Base-by-base conservation (phyloP, 2,888 invertebrate species). In the Spisula subtruncata region DNA sequence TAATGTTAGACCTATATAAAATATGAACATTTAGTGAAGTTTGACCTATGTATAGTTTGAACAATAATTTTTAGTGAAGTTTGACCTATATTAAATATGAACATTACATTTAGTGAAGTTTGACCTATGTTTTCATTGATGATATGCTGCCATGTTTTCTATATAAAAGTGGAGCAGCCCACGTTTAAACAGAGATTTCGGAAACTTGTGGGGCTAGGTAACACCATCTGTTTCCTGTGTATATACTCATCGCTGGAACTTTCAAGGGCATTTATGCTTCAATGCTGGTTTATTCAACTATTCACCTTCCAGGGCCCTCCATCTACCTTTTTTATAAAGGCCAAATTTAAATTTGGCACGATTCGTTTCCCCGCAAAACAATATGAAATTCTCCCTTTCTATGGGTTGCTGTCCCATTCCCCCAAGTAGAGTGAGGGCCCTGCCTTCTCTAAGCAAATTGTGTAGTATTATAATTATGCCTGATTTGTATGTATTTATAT, bases 201-300 rank as follows among this genome's bases (percentile, higher is more conserved):
- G 98, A 99, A 99, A 97, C 98, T 99, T 98, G 99, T 99, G 97
- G 98, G 99, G 97, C 98, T 99, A 98, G 99, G 99, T 99, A 99
- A 71, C 10, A 54, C 54, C 10, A 10, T 54, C 12, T 79, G 29
- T 84, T 46, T 29, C 79, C 20, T 56, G 25, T 85, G 56, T 85
- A 85, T 41, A 29, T 16, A 18, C 54, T 82, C 89, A 89, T 89
- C 82, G 89, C 89, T 89, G 89, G 89, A 89, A 66, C 71, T 82
- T 88, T 84, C 84, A 89, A 66, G 86, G 86, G 82, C 71, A 56
- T 88, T 56, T 32, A 75, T 75, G 75, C 75, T n/a, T 75, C 29
- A 6, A n/a, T 66, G n/a, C 60, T 25, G 25, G 10, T 66, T 66
- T 66, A 25, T 6, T 66, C 60, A 12, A 66, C 25, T 25, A 25